Base-by-base conservation (phyloP, 2,888 invertebrate genomes). In the Pyralis farinalis region DNA sequence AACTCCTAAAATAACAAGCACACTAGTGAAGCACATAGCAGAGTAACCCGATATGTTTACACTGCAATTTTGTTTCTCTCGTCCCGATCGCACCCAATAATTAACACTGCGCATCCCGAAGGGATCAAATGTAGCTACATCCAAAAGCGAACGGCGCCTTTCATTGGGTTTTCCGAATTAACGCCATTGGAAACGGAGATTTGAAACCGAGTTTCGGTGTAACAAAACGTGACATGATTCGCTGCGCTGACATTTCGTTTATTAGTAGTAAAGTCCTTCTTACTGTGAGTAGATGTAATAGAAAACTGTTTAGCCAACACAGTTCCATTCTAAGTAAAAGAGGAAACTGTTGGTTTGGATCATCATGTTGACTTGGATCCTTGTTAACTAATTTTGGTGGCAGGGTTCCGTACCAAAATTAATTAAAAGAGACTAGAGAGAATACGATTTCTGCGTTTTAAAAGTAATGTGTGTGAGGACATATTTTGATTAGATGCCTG, bases 111-210 rank as follows among this genome's bases (percentile, higher is more conserved):
- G 48, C 53, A 51, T 63, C 64, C 60, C 65, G 53, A 52, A 59
- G 66, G 71, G 59, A 60, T 73, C 67, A 53, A 55, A 65, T 74
- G 64, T 64, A 63, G 58, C 53, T 56, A 53, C 63, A 61, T 53
- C 58, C 52, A 61, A 63, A 70, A 63, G 64, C 62, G 64, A 63
- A 64, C 66, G 62, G 55, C 63, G 71, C 71, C 78, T 75, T 71
- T 75, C 65, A 73, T 76, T 77, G 66, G 58, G 56, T 46, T 47
- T 51, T 50, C 56, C 58, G 58, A 71, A 66, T 71, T 64, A 67
- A 64, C 57, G 55, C 53, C 48, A 52, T 50, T 43, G 51, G 47
- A 64, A 58, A 58, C 52, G 52, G 51, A 25, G 12, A 27, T 12
- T 38, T 32, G 31, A 9, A 20, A 30, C 10, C 3, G 7, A 12